Conservation (phyloP, 2,888 invertebrate species). For the Nephrocerus scutellatus region DNA sequence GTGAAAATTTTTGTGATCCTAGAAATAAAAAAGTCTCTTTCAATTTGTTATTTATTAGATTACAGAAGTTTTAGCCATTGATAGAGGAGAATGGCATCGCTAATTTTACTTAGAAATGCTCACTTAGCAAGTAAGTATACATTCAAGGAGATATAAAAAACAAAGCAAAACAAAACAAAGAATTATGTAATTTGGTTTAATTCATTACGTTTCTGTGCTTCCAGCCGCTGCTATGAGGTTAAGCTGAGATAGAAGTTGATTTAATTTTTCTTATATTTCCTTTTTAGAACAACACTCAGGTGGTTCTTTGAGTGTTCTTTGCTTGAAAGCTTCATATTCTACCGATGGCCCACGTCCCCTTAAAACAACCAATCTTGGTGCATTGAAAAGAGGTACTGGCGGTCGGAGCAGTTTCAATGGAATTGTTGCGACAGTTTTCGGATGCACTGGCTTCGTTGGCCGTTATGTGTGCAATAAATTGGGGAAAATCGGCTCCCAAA, state of each 20-base stretch:
- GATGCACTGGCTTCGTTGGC: slow-evolving; percentile 84
- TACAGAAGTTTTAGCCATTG: slow-evolving; percentile 9
- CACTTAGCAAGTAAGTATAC: slow-evolving; percentile 41
- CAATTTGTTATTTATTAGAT: neutral
- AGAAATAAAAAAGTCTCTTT: no score
- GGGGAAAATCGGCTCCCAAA: slow-evolving; percentile 78
- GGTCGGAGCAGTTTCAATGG: slow-evolving; percentile 96
- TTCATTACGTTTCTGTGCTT: slow-evolving; percentile 10
- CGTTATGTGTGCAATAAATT: slow-evolving; percentile 80
- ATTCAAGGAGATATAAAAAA: neutral
- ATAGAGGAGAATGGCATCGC: slow-evolving; percentile 34
- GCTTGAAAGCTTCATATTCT: slow-evolving; percentile 35
- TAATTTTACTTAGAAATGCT: slow-evolving; percentile 39
- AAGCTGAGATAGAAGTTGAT: neutral
- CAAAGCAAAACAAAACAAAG: slow-evolving; percentile 11
- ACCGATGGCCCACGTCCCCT: slow-evolving; percentile 41
- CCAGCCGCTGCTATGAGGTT: slow-evolving; percentile 13
- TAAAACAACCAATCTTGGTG: slow-evolving; percentile 55
- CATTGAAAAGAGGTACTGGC: slow-evolving; percentile 75
- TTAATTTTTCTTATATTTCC: neutral
- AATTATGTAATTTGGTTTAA: slow-evolving; percentile 31
- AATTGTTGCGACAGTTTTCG: slow-evolving; percentile 96
- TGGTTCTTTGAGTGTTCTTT: slow-evolving; percentile 38
- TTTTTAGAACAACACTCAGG: slow-evolving; percentile 35
- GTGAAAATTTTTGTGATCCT: no score